Conservation (phyloP, 2,113 vertebrate genomes). For the Rhinichthys klamathensis region DNA sequence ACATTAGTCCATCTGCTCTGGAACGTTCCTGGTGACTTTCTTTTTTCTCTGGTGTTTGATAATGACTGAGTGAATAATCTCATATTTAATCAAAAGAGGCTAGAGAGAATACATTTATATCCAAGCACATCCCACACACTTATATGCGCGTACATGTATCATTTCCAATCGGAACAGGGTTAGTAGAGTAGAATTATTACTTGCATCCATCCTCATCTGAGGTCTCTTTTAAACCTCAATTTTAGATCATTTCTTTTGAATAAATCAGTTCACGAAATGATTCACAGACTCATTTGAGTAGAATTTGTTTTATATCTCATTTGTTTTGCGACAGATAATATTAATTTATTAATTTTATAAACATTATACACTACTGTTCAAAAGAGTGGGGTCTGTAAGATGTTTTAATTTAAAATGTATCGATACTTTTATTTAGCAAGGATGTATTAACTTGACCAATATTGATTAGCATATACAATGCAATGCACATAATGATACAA, state of each 20-base stretch:
- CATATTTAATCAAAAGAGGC: slow-evolving; percentile 6
- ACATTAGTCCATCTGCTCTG: slow-evolving; percentile 25
- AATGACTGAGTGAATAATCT: neutral
- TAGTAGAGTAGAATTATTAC: neutral
- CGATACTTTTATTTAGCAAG: neutral
- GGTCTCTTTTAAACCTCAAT: neutral
- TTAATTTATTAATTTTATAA: neutral
- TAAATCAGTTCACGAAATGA: neutral
- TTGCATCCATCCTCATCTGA: neutral
- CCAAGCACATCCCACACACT: neutral
- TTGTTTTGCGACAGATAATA: neutral
- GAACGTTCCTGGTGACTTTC: neutral
- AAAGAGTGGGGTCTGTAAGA: neutral
- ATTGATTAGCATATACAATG: neutral
- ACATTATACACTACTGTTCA: neutral
- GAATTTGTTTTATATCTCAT: no score
- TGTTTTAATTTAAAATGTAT: neutral
- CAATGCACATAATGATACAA: neutral
- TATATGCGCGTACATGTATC: neutral
- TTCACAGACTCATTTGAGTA: no score
- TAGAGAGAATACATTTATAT: neutral
- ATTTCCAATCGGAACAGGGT: neutral
- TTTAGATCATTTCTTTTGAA: neutral
- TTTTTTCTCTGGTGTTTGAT: slow-evolving; percentile 1
- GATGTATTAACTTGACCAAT: neutral